Evolutionary conservation across 2,113 vertebrate genomes (phyloP).

Genomic region (Ursus arctos): DNA sequence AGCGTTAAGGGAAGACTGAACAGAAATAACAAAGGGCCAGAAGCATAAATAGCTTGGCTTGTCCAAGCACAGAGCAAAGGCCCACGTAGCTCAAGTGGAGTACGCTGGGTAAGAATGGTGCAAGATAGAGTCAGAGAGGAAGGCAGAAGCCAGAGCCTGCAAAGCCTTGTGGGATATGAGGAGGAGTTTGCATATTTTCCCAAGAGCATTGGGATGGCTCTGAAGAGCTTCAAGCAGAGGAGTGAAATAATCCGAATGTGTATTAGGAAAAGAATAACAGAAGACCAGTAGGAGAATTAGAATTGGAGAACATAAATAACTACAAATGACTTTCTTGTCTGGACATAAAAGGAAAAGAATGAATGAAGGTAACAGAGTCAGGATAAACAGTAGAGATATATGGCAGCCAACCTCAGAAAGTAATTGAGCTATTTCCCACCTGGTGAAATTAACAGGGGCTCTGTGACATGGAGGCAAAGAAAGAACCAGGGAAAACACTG

Average conservation of each 20-base stretch:
- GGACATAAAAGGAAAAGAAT: conserved; percentile 64
- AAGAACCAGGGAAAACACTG: background rate
- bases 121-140: background rate
- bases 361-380: conserved; percentile 62
- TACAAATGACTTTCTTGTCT: conserved; percentile 65
- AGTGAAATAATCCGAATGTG: conserved; percentile 27
- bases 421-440: conserved; percentile 67
- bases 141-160: background rate
- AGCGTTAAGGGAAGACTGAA: background rate
- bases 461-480: conserved; percentile 40
- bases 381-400: conserved; percentile 62
- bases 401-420: conserved; percentile 61
- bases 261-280: conserved; percentile 40
- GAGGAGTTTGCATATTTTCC: conserved; percentile 41
- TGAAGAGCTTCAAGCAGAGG: background rate
- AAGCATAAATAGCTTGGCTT: background rate
- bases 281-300: conserved; percentile 53
- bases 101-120: background rate
- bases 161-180: background rate
- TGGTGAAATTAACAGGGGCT: conserved; percentile 47
- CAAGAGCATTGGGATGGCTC: background rate
- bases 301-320: conserved; percentile 48
- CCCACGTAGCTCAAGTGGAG: background rate
- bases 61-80: background rate
- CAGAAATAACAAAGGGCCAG: background rate